Conservation (phyloP, 2,888 invertebrate genomes). For the Platerodrilus igneus region DNA sequence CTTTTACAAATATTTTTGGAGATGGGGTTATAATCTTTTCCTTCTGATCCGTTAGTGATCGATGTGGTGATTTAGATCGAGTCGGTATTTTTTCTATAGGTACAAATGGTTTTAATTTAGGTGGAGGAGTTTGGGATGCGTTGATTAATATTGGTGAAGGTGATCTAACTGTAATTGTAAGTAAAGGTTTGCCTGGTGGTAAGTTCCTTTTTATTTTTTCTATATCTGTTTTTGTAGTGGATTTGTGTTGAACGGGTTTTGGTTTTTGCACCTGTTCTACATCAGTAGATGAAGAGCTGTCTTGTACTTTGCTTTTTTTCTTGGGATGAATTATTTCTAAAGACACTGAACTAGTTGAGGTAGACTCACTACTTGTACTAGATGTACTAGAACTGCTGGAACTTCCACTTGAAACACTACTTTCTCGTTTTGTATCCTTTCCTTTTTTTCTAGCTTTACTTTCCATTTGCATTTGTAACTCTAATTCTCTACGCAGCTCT, state of each 20-base stretch:
- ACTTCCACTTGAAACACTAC: slow-evolving; percentile 64
- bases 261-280: slow-evolving; percentile 53
- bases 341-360: slow-evolving; percentile 56
- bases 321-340: slow-evolving; percentile 42
- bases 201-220: slow-evolving; percentile 37
- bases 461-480: slow-evolving; percentile 74
- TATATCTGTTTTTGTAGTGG: slow-evolving; percentile 50
- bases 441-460: slow-evolving; percentile 64
- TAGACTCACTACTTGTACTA: slow-evolving; percentile 61
- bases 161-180: slow-evolving; percentile 35
- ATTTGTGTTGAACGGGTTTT: too few species aligned
- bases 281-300: slow-evolving; percentile 52
- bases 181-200: slow-evolving; percentile 25
- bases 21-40: slow-evolving; percentile 45
- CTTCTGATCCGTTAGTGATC: slow-evolving; percentile 37
- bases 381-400: slow-evolving; percentile 61
- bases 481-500: slow-evolving; percentile 71
- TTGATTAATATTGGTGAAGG: slow-evolving; percentile 41
- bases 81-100: slow-evolving; percentile 35
- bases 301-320: slow-evolving; percentile 42
- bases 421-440: slow-evolving; percentile 62
- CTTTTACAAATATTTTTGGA: slow-evolving; percentile 43
- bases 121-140: slow-evolving; percentile 46
- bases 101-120: slow-evolving; percentile 39
- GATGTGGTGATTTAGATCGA: slow-evolving; percentile 42